Evolutionary conservation across 2,113 vertebrate genomes (phyloP).

Genomic region (Ptychochromis oligacanthus): DNA sequence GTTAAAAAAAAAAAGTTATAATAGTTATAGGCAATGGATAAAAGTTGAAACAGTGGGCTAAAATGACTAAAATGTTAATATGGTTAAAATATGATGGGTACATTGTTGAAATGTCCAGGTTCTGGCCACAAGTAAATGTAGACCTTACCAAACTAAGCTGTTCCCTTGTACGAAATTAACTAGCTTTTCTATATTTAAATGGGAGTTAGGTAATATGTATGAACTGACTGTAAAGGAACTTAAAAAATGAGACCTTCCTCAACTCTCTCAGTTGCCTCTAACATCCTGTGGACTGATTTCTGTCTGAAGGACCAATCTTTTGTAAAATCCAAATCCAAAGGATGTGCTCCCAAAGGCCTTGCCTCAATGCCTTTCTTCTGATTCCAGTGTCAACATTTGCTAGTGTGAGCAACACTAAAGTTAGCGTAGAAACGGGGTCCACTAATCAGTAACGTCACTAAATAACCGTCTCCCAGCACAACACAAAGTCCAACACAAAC

Average conservation of each 20-base stretch:
- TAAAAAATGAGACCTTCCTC: background rate
- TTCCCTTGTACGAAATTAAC: no score
- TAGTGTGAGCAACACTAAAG: background rate
- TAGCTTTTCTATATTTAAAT: no score
- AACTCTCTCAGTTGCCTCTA: background rate
- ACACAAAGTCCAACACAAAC: background rate
- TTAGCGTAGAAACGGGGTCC: no score
- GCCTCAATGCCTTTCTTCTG: background rate
- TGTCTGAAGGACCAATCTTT: background rate
- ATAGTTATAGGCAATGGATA: background rate
- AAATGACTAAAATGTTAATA: background rate
- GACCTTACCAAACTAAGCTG: no score
- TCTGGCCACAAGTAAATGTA: no score
- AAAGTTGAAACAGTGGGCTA: background rate
- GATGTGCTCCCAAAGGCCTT: background rate
- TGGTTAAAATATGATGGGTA: background rate
- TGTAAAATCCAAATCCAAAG: background rate
- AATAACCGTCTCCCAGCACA: no score
- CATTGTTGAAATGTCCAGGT: background rate
- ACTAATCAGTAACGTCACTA: no score
- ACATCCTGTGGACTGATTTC: background rate
- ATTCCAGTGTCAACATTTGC: background rate
- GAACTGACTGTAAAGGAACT: background rate
- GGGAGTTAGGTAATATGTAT: background rate
- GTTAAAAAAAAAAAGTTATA: no score